phyloP scores from a whole-genome alignment of 2,113 vertebrate genomes.

The Sclerurus mexicanus region DNA sequence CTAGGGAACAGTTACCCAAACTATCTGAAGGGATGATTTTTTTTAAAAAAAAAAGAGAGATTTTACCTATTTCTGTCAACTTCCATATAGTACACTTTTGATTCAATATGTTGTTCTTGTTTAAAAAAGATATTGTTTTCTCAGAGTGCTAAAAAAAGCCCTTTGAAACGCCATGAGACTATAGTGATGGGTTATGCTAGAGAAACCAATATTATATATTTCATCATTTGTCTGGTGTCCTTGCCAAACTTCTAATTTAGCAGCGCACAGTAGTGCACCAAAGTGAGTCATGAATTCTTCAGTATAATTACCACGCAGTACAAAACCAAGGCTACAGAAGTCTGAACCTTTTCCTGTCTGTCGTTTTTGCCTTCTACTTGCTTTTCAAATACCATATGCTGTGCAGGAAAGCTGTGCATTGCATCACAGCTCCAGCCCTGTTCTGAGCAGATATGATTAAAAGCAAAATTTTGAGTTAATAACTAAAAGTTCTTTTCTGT shows the following conservation, averaged over 20 bases:
- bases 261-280: slow-evolving; percentile 51
- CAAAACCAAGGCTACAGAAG: slow-evolving; percentile 54
- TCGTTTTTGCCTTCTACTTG: neutral
- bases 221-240: slow-evolving; percentile 48
- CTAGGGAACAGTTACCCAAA: neutral
- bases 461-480: neutral
- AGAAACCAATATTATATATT: slow-evolving; percentile 58
- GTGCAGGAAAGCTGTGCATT: neutral
- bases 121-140: slow-evolving; percentile 20
- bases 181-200: slow-evolving; percentile 2
- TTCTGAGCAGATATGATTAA: neutral
- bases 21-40: neutral
- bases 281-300: slow-evolving; percentile 71
- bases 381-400: neutral
- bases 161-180: neutral
- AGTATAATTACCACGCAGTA: slow-evolving; percentile 54
- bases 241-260: slow-evolving; percentile 64
- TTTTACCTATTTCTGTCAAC: neutral
- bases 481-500: neutral
- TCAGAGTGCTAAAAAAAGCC: slow-evolving; percentile 4
- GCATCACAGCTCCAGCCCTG: neutral
- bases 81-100: neutral
- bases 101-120: neutral
- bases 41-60: neutral
- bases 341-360: slow-evolving; percentile 70